Base-by-base conservation (phyloP, 2,797 vertebrate species). In the Gypaetus barbatus region DNA sequence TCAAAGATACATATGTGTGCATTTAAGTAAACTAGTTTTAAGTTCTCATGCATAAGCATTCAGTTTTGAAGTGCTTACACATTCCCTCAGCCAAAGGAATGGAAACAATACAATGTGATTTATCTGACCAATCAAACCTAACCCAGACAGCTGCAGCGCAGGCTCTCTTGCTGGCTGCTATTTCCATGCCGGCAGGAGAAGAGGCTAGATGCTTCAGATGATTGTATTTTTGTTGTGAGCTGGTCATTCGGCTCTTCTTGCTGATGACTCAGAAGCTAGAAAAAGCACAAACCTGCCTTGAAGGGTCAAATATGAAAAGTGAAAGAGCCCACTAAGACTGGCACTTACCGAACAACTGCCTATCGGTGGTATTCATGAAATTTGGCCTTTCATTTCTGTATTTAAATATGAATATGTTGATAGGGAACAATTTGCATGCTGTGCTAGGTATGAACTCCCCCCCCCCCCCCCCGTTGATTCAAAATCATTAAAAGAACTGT, bases 101-200 rank as follows among this genome's bases (percentile, higher is more conserved):
- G 96, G 96, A 96, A 97, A 97, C 93, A 91, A 96, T 97, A 96
- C 91, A 70, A 87, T 94, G 91, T 96, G 96, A 97, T 97, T 97
- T 96, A 97, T 97, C 96, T 96, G 95, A 95, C 96, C 96, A 95
- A 94, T 90, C 96, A 91, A 96, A 90, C 88, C 76, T 73, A 95
- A 73, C 90, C 33, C 93, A 90, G 94, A 87, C 96, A 97, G 96
- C 96, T 95, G 96, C 9, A 17, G 83, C 0, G 1, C 96, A 97
- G 96, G 91, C 95, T 95, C 31, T 95, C 82, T 86, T 90, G 83
- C 93, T 95, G 94, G 87, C 76, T 94, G 93, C 76, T 94, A 66
- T 86, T 96, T 94, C 89, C 84, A 57, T 54, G 65, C 41, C 23
- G 1, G 83, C 83, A 94, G 69, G 56, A 85, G 68, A 66, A 87